Percentiles rank a stretch among this genome's conserved stretches.
Conservation (phyloP, 92 coral and sea anemone genomes). For the Heteractis magnifica region DNA sequence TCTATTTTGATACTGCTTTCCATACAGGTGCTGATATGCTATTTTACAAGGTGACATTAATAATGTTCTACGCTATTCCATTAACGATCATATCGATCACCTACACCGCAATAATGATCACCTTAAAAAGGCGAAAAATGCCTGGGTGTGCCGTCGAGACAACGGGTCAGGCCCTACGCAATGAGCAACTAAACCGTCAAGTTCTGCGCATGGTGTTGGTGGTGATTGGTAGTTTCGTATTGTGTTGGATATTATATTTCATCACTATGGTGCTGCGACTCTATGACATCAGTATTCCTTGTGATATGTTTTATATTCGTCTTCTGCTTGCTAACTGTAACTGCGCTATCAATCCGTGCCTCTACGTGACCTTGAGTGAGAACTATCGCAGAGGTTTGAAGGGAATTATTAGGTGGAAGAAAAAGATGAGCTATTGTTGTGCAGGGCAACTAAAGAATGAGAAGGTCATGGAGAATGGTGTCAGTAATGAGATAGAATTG, state of each 20-base stretch:
- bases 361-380: constrained; percentile 52
- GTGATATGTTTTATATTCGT: constrained; percentile 51
- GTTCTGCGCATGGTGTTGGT: constrained; percentile 59
- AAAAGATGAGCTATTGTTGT: background rate
- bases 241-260: constrained; percentile 66
- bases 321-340: constrained; percentile 58
- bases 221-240: constrained; percentile 53
- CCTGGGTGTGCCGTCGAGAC: constrained; percentile 24
- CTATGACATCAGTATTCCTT: constrained; percentile 34
- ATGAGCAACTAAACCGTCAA: constrained; percentile 40
- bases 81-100: constrained; percentile 34
- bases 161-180: background rate
- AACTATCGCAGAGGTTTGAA: constrained; percentile 54
- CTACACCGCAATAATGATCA: constrained; percentile 51
- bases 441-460: background rate
- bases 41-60: constrained; percentile 39
- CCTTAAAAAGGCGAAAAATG: constrained; percentile 26
- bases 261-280: constrained; percentile 46
- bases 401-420: constrained; percentile 4
- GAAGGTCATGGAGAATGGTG: background rate
- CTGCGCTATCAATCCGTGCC: constrained; percentile 61
- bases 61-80: constrained; percentile 53
- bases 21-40: constrained; percentile 43
- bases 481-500: constrained; percentile 2
- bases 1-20: constrained; percentile 36